These are phyloP conservation scores for Hemitrygon akajei DNA, from an alignment of 2,797 vertebrate species.

Conservation along the genomic window DNA sequence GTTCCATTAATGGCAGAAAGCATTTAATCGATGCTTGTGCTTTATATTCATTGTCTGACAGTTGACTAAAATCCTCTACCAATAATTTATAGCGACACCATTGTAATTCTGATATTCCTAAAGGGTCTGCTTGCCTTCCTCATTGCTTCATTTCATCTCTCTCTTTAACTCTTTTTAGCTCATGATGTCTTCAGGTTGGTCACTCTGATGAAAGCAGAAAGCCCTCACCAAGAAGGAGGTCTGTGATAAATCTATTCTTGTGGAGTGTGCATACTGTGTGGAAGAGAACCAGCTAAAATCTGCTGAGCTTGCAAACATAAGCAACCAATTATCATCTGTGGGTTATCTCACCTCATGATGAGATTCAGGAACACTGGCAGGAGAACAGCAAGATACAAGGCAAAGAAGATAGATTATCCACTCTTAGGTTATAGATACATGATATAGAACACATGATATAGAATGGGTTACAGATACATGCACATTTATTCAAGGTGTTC, in stretches of 20 bases:
- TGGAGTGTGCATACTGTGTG: neutral
- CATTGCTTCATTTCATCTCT: neutral
- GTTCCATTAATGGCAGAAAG: constrained; percentile 60
- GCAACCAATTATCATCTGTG: neutral
- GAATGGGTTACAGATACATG: too few species aligned
- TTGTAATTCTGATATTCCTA: constrained; percentile 40
- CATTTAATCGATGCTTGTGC: constrained; percentile 61
- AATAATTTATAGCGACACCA: constrained; percentile 50
- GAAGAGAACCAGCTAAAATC: neutral
- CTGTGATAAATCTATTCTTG: neutral
- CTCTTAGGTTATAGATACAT: too few species aligned
- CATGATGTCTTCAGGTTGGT: too few species aligned
- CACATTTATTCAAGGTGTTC: too few species aligned
- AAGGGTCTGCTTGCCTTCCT: neutral
- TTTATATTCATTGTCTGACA: constrained; percentile 51
- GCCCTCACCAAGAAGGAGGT: neutral
- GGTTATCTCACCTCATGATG: too few species aligned
- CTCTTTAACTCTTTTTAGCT: neutral
- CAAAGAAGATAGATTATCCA: too few species aligned
- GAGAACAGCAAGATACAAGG: neutral
- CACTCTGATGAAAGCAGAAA: neutral
- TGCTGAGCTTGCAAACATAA: neutral
- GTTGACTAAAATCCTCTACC: constrained; percentile 50
- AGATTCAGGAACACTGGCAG: neutral
- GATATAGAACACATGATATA: too few species aligned